These are phyloP conservation scores for Eupeodes latifasciatus DNA, from an alignment of 2,888 invertebrate species.

Conservation along the genomic window DNA sequence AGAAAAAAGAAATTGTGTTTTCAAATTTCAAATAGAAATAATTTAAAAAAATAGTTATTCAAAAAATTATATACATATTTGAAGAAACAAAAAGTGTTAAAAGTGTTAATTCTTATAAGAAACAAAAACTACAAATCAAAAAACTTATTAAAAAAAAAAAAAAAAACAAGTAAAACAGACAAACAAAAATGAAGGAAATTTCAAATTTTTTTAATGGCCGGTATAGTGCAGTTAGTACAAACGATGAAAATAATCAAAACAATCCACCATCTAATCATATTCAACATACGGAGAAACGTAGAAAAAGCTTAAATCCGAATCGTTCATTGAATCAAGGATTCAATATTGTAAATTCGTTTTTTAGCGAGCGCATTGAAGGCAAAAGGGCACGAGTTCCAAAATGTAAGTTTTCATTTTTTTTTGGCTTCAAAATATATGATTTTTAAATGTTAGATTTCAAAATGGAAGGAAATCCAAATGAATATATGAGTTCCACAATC, in stretches of 20 bases:
- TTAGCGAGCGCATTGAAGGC: slow-evolving; percentile 83
- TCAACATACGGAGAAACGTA: slow-evolving; percentile 76
- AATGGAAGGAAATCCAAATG: too few relatives aligned
- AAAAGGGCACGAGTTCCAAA: slow-evolving; percentile 83
- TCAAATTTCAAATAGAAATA: slow-evolving; percentile 3
- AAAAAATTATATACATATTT: slow-evolving; percentile 37
- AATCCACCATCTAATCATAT: slow-evolving; percentile 30
- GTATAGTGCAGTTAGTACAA: slow-evolving; percentile 86
- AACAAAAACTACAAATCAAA: slow-evolving; percentile 4
- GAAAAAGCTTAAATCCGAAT: slow-evolving; percentile 83
- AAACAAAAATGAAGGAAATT: slow-evolving; percentile 87
- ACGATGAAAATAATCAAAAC: slow-evolving; percentile 44
- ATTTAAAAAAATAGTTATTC: slow-evolving; percentile 6
- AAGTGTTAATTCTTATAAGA: slow-evolving; percentile 37
- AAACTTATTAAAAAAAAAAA: slow-evolving; percentile 43
- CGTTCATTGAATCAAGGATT: slow-evolving; percentile 82
- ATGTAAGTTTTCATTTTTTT: slow-evolving; percentile 83
- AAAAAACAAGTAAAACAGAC: slow-evolving; percentile 21
- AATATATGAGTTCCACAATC: too few relatives aligned
- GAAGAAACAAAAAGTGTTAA: slow-evolving; percentile 48
- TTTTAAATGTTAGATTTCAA: too few relatives aligned
- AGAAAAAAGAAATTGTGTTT: slow-evolving; percentile 41
- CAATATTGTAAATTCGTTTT: slow-evolving; percentile 84
- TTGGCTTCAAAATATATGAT: not conserved
- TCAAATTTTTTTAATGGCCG: slow-evolving; percentile 86